These are phyloP conservation scores for Micronycteris hirsuta DNA, from an alignment of 2,113 vertebrate species.

Conservation along the genomic window DNA sequence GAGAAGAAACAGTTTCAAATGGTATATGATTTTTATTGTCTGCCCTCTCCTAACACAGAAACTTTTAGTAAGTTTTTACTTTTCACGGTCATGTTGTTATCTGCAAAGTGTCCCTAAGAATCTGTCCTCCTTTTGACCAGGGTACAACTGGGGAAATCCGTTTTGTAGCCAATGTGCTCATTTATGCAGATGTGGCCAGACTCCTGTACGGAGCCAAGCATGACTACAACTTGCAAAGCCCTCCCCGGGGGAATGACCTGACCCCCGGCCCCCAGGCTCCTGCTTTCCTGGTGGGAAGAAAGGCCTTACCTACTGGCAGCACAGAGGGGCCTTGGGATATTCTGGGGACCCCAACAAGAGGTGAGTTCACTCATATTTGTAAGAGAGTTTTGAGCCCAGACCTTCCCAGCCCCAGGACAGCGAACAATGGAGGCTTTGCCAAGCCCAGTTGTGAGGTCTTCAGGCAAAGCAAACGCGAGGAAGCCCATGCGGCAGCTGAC, in stretches of 20 bases:
- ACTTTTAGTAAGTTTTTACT: background rate
- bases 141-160: background rate
- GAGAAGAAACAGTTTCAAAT: background rate
- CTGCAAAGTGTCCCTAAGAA: background rate
- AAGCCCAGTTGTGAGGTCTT: background rate
- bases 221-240: background rate
- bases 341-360: background rate
- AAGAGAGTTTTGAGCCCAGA: background rate
- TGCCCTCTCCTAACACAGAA: background rate
- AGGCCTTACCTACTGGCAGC: background rate
- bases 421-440: background rate
- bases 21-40: background rate
- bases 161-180: background rate
- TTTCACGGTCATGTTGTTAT: background rate
- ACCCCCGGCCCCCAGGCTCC: background rate
- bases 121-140: background rate
- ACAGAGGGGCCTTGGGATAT: too few relatives aligned
- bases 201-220: accelerated
- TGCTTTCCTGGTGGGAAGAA: too few relatives aligned
- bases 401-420: background rate
- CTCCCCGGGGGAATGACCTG: background rate
- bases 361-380: too few relatives aligned
- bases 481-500: accelerated
- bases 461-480: too few relatives aligned
- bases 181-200: background rate